phyloP scores from a whole-genome alignment of 2,888 invertebrate genomes.

The Zygaena filipendulae region DNA sequence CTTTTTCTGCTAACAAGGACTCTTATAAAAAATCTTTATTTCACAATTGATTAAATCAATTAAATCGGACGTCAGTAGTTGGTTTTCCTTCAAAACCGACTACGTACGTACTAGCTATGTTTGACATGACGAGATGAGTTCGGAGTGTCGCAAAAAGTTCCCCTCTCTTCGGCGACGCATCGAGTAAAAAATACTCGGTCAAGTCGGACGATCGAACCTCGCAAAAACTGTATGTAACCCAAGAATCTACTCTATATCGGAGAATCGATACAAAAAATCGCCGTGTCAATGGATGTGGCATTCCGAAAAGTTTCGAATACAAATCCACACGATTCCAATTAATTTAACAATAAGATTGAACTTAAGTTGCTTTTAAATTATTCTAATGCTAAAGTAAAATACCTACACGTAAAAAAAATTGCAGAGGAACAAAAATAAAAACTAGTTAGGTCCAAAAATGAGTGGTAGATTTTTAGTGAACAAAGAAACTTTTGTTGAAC shows the following conservation, averaged over 20 bases:
- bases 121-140: slow-evolving; percentile 47
- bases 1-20: no score
- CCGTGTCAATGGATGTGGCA: slow-evolving; percentile 49
- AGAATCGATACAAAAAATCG: slow-evolving; percentile 37
- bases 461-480: no score
- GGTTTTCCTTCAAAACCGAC: slow-evolving; percentile 52
- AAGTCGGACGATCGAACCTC: slow-evolving; percentile 34
- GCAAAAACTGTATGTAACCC: slow-evolving; percentile 41
- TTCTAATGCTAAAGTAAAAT: no score
- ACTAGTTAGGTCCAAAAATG: no score
- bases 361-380: no score
- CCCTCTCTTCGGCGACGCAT: slow-evolving; percentile 28
- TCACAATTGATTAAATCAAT: slow-evolving; percentile 57
- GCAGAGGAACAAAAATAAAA: no score
- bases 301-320: slow-evolving; percentile 36
- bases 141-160: slow-evolving; percentile 46
- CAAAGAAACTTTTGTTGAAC: no score
- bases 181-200: slow-evolving; percentile 49
- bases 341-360: no score
- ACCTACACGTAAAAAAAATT: no score
- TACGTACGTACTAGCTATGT: slow-evolving; percentile 46
- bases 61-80: slow-evolving; percentile 38
- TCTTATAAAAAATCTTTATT: no score
- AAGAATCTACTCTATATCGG: slow-evolving; percentile 24
- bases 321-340: no score